Percentiles rank a stretch among this genome's conserved stretches.
phyloP scores from a whole-genome alignment of 35 echinoderm and acorn worm genomes.

The Heliocidaris tuberculata region DNA sequence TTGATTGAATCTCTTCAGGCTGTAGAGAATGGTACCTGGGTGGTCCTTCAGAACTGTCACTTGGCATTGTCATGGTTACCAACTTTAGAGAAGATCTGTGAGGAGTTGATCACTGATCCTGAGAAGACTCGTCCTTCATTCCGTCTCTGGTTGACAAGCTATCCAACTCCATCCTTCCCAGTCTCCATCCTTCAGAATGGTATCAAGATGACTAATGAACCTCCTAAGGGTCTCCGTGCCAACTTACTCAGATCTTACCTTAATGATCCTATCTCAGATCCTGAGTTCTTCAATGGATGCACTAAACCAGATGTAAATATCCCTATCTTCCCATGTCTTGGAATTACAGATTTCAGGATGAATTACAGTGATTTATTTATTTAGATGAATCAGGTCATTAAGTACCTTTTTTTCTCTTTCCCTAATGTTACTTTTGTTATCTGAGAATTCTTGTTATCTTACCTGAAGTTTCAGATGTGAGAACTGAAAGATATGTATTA shows the following conservation, averaged over 20 bases:
- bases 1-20: slow-evolving; percentile 52
- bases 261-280: slow-evolving; percentile 98
- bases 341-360: not conserved
- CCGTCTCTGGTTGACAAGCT: slow-evolving; percentile 97
- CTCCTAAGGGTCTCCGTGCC: slow-evolving; percentile 94
- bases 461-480: not conserved
- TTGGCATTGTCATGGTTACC: slow-evolving; percentile 93
- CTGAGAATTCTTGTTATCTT: no score
- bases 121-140: slow-evolving; percentile 82
- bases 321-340: not conserved
- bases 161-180: slow-evolving; percentile 93
- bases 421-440: no score
- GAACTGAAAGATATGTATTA: no score
- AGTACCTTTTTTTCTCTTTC: no score
- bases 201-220: slow-evolving; percentile 99
- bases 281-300: slow-evolving; percentile 88
- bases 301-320: slow-evolving; percentile 87
- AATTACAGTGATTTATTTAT: no score
- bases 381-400: no score
- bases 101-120: slow-evolving; percentile 81
- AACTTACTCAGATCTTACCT: slow-evolving; percentile 92
- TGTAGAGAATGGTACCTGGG: slow-evolving; percentile 90
- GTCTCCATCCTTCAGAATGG: slow-evolving; percentile 96
- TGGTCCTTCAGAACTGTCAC: slow-evolving; percentile 97
- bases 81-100: slow-evolving; percentile 96